A percentile compares a stretch with the other conserved stretches of the same genome.
phyloP scores from a whole-genome alignment of 2,113 vertebrate genomes.

The Atractosteus spatula region DNA sequence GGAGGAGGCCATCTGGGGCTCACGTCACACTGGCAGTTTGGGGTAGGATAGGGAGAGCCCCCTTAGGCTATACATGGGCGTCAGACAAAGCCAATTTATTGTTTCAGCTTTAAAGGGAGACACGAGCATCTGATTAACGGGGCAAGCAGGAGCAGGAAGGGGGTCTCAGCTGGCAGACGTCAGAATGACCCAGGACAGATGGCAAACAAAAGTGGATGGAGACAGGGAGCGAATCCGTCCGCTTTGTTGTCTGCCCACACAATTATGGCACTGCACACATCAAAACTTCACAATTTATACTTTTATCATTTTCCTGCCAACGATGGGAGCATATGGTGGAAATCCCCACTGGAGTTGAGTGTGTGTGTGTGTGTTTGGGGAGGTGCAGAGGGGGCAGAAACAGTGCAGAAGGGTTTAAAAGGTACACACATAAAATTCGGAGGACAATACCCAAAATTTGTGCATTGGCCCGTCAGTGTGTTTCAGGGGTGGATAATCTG shows the following conservation, averaged over 20 bases:
- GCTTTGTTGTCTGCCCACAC: background rate
- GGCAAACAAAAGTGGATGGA: constrained; percentile 52
- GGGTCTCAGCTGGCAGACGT: constrained; percentile 43
- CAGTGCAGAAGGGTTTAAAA: too few species aligned
- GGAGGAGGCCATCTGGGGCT: constrained; percentile 57
- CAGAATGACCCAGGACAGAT: constrained; percentile 54
- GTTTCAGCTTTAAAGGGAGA: constrained; percentile 32
- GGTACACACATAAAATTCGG: too few species aligned
- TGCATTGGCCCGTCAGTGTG: too few species aligned
- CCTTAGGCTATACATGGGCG: constrained; percentile 29
- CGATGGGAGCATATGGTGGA: background rate
- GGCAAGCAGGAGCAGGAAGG: constrained; percentile 34
- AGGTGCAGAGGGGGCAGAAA: too few species aligned
- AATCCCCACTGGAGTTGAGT: too few species aligned
- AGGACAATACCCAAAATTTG: too few species aligned
- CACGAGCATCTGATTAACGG: constrained; percentile 32
- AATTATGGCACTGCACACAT: background rate
- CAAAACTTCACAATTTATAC: background rate
- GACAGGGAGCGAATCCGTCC: background rate
- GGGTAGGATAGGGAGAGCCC: constrained; percentile 34
- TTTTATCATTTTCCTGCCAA: background rate
- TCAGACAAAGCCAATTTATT: constrained; percentile 39
- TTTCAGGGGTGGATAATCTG: too few species aligned
- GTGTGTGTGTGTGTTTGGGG: too few species aligned
- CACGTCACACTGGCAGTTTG: constrained; percentile 42